These are phyloP conservation scores for Pemphigus obesinymphae DNA, from an alignment of 1,140 invertebrate genomes.

Conservation along the genomic window DNA sequence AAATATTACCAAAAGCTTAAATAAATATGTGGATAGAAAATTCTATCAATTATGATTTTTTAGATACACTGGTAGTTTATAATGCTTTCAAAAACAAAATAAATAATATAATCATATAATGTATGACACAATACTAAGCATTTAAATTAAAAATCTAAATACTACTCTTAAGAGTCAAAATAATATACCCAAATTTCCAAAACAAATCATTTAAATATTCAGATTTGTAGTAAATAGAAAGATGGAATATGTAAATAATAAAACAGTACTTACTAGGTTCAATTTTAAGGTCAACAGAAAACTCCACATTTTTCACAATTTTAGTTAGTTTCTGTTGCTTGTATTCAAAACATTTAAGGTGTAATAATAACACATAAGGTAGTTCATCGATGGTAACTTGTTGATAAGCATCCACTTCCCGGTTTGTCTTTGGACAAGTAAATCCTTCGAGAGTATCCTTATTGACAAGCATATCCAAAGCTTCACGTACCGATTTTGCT, in stretches of 20 bases:
- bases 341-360: slow-evolving; percentile 79
- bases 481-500: slow-evolving; percentile 74
- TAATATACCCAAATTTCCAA: slow-evolving; percentile 31
- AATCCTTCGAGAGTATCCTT: slow-evolving; percentile 82
- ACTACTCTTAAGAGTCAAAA: slow-evolving; percentile 30
- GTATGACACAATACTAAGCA: slow-evolving; percentile 22
- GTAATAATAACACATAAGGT: slow-evolving; percentile 77
- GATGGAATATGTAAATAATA: slow-evolving; percentile 14
- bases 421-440: slow-evolving; percentile 71
- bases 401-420: slow-evolving; percentile 78
- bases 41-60: neutral
- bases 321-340: slow-evolving; percentile 78
- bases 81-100: too few relatives aligned
- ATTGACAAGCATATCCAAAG: slow-evolving; percentile 75
- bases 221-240: slow-evolving; percentile 3
- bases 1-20: neutral
- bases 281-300: slow-evolving; percentile 82
- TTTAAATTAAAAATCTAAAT: neutral
- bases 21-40: neutral
- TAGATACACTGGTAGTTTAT: too few relatives aligned
- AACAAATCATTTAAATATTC: neutral
- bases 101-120: neutral
- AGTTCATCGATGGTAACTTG: slow-evolving; percentile 77
- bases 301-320: slow-evolving; percentile 83
- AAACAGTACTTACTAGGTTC: slow-evolving; percentile 68